Base-by-base conservation (phyloP, 1,140 invertebrate species). In the Nephila pilipes region DNA sequence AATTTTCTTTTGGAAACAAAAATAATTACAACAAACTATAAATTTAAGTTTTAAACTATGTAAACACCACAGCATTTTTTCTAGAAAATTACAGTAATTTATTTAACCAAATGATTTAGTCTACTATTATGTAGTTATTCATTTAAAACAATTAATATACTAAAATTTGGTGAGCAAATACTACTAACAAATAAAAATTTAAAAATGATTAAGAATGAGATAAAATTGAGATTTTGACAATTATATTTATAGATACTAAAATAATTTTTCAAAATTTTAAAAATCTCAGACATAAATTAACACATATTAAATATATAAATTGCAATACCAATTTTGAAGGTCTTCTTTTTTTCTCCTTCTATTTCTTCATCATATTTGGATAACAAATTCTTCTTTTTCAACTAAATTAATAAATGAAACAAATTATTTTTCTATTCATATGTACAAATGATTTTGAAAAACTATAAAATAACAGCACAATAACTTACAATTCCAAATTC, bases 311-410 rank as follows among this genome's bases (percentile, higher is more conserved):
- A n/a, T n/a, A n/a, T n/a, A n/a, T 46, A 46, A 46, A 46, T 46
- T 46, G 12, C 12, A 10, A 4, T 96, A 85, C 98, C 98, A 94
- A 99, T 96, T 63, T 96, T 95, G 96, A 99, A 99, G 79, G 97
- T 97, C 79, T 97, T 96, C 90, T 96, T 97, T 94, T 97, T 97
- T 63, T 95, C 95, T 2, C 98, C 98, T 80, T 98, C 97, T 75
- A 99, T 97, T 95, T 99, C 98, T 95, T 99, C 99, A 95, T 99
- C 98, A 95, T 99, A 99, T 96, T 99, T 99, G 93, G 97, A 96
- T 12, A 99, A 96, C 29, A 99, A 95, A 95, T 96, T 95, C 96
- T 97, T 96, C 95, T 97, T 94, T 92, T 95, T 96, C 16, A 95
- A 94, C 95, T 95, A 93, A 93, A 94, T 95, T 87, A 65, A 94